Conservation (phyloP, 2,888 invertebrate species). For the Cataglyphis cursor region DNA sequence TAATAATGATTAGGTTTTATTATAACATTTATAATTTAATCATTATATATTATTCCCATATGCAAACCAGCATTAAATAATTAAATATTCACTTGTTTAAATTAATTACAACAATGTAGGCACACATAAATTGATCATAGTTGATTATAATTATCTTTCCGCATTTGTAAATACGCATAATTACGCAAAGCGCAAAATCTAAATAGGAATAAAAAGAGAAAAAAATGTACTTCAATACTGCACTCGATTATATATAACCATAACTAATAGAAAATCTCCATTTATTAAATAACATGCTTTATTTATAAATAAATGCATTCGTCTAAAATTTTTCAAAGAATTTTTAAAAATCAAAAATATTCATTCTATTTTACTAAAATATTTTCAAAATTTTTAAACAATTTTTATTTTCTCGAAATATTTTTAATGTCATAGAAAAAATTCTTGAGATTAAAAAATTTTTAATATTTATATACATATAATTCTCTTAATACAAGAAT, state of each 20-base stretch:
- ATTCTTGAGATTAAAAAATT: not conserved
- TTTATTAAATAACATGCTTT: not conserved
- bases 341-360: not conserved
- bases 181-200: not conserved
- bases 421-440: not conserved
- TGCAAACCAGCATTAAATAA: constrained; percentile 13
- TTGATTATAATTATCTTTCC: not conserved
- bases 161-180: not conserved
- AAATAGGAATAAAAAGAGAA: not conserved
- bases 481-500: not conserved
- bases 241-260: not conserved
- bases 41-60: constrained; percentile 3
- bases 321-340: not conserved
- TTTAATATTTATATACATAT: not conserved
- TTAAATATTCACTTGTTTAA: constrained; percentile 37
- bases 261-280: not conserved
- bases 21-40: constrained; percentile 17
- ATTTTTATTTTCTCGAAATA: not conserved
- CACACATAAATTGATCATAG: not conserved
- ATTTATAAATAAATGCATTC: constrained; percentile 10
- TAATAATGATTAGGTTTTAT: not conserved
- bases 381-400: not conserved
- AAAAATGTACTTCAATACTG: not conserved
- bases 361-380: not conserved
- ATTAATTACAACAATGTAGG: constrained; percentile 6